phyloP scores from a whole-genome alignment of 1,140 invertebrate genomes.

The Pseudomyrmex cubaensis region DNA sequence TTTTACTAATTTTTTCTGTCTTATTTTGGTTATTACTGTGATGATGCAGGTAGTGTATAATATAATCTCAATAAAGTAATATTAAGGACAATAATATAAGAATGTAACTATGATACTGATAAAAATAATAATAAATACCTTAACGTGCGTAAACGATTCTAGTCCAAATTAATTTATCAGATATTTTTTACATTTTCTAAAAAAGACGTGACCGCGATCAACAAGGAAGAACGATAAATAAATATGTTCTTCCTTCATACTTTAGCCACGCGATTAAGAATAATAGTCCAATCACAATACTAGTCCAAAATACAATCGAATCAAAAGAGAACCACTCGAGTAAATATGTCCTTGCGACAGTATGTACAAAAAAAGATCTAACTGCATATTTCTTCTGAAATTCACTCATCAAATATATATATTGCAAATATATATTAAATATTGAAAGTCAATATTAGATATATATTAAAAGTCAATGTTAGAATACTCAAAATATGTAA shows the following conservation, averaged over 20 bases:
- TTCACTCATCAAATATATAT: too few relatives aligned
- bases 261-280: neutral
- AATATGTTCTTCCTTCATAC: neutral
- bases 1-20: constrained; percentile 11
- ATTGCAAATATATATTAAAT: too few relatives aligned
- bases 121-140: neutral
- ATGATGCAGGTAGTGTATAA: constrained; percentile 1
- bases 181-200: neutral
- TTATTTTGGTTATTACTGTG: neutral
- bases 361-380: constrained; percentile 31
- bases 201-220: neutral
- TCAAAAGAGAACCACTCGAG: neutral
- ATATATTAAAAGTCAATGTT: too few relatives aligned
- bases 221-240: neutral
- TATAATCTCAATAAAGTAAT: neutral
- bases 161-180: too few relatives aligned
- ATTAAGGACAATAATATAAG: neutral
- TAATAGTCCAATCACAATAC: neutral
- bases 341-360: constrained; percentile 24
- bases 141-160: too few relatives aligned
- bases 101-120: neutral
- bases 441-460: too few relatives aligned
- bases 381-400: constrained; percentile 29
- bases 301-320: constrained; percentile 27
- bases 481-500: constrained; percentile 24